These are phyloP conservation scores for Ischnura elegans DNA, from an alignment of 2,888 invertebrate genomes.

Conservation along the genomic window DNA sequence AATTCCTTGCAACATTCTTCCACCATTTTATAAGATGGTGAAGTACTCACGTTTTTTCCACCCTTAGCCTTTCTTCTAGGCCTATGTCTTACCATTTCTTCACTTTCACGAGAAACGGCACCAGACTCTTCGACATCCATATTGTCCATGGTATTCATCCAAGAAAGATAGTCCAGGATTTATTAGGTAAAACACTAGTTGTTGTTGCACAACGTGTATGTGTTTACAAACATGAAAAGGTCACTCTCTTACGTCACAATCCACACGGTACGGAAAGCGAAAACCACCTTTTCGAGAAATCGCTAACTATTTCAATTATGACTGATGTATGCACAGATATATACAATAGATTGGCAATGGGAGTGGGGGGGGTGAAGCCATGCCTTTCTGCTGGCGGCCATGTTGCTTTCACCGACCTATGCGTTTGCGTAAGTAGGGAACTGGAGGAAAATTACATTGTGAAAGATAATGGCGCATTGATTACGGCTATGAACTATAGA, in stretches of 20 bases:
- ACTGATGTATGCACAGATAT: too few relatives aligned
- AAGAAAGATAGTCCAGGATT: slow-evolving; percentile 47
- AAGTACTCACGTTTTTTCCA: slow-evolving; percentile 67
- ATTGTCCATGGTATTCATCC: slow-evolving; percentile 55
- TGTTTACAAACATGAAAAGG: slow-evolving; percentile 90
- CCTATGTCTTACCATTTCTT: slow-evolving; percentile 67
- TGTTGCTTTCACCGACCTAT: too few relatives aligned
- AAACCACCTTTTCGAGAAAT: slow-evolving; percentile 63
- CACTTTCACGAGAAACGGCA: slow-evolving; percentile 64
- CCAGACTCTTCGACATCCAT: slow-evolving; percentile 66
- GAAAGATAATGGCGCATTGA: too few relatives aligned
- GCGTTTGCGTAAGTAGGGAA: too few relatives aligned
- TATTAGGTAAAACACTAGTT: slow-evolving; percentile 44
- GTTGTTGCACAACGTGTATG: slow-evolving; percentile 81
- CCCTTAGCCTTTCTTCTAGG: slow-evolving; percentile 66
- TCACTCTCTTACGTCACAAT: slow-evolving; percentile 78
- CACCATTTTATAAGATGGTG: slow-evolving; percentile 67
- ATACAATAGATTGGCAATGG: too few relatives aligned
- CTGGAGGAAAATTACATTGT: too few relatives aligned
- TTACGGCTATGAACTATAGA: too few relatives aligned
- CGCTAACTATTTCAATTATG: slow-evolving; percentile 58
- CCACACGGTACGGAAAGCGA: slow-evolving; percentile 42
- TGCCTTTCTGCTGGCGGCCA: too few relatives aligned
- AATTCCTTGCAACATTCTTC: slow-evolving; percentile 67
- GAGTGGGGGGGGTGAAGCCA: too few relatives aligned